Conservation (phyloP, 2,797 vertebrate genomes). For the Coregonus sp. region DNA sequence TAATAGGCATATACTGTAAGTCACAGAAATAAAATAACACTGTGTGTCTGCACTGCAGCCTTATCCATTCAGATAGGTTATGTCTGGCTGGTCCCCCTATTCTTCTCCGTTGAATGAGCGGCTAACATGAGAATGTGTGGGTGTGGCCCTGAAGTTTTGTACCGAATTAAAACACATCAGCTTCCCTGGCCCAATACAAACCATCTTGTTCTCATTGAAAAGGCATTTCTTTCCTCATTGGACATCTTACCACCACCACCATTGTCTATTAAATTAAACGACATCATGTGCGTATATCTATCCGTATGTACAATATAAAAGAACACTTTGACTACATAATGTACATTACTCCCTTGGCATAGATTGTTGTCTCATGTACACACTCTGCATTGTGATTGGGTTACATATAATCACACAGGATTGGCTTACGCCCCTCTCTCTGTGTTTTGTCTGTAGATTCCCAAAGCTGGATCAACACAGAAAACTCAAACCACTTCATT, state of each 20-base stretch:
- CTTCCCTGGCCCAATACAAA: conserved; percentile 14
- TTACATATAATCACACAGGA: conserved; percentile 44
- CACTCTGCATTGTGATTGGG: conserved; percentile 44
- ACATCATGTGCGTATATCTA: conserved; percentile 79
- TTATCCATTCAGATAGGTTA: conserved; percentile 61
- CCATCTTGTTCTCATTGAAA: conserved; percentile 49
- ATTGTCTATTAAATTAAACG: conserved; percentile 68
- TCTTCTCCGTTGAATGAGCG: conserved; percentile 46
- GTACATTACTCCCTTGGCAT: conserved; percentile 69
- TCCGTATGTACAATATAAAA: conserved; percentile 84
- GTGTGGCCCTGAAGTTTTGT: conserved; percentile 64
- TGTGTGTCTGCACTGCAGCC: conserved; percentile 60
- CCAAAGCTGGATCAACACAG: conserved; percentile 62
- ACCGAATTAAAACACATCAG: conserved; percentile 51
- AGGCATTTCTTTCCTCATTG: conserved; percentile 58
- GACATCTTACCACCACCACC: conserved; percentile 43
- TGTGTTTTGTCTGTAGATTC: conserved; percentile 56
- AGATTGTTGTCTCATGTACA: conserved; percentile 61
- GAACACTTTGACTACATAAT: conserved; percentile 76
- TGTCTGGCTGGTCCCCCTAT: conserved; percentile 60
- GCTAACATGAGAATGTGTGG: conserved; percentile 64
- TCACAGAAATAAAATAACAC: conserved; percentile 58
- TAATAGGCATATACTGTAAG: conserved; percentile 40
- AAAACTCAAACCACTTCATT: conserved; percentile 55
- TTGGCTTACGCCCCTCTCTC: conserved; percentile 47